Base-by-base conservation (phyloP, 2,888 invertebrate genomes). In the Nomada lathburiana region DNA sequence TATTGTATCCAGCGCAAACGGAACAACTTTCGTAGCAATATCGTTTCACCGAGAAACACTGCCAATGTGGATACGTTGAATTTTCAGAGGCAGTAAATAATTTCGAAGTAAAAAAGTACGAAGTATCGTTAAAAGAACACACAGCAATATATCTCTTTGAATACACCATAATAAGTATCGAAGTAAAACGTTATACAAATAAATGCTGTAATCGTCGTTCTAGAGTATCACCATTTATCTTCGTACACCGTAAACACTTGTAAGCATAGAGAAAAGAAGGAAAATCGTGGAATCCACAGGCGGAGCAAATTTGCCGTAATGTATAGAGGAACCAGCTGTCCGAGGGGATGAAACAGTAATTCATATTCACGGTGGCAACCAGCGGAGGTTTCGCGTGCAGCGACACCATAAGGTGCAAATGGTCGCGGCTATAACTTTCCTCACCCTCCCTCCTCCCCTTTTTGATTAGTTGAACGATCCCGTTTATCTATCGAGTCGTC, bases 401-500 rank as follows among this genome's bases (percentile, higher is more conserved):
- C 80, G 62, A 70, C 69, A 72, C 83, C 80, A 74, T 83, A 67
- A 65, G 63, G 83, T 55, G 65, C 36, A 73, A 76, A 80, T 80
- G 65, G 47, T 47, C 47, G 47, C 47, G 47, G 83, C 85, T 76
- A 85, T 89, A 89, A 90, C 86, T 90, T 89, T 88, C 87, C 86
- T 80, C 60, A 7, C 7, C 29, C 29, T 7, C 36, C 36, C 36
- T 5, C 7, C 7, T 2, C 11, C 16, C 71, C 36, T 77, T 80
- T 87, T 87, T 87, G 89, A 90, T 90, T 88, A 88, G 88, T 82
- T 26, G 84, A 86, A 78, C 80, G 67, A 44, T 55, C 50, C 65
- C 79, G 60, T 42, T 84, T 84, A 83, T 84, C 84, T 80, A 79
- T 84, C 72, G 72, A 23, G 20, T 20, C 23, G 20, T 11, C 18